phyloP scores from a whole-genome alignment of 2,888 invertebrate species.

The Diarsia rubi region DNA sequence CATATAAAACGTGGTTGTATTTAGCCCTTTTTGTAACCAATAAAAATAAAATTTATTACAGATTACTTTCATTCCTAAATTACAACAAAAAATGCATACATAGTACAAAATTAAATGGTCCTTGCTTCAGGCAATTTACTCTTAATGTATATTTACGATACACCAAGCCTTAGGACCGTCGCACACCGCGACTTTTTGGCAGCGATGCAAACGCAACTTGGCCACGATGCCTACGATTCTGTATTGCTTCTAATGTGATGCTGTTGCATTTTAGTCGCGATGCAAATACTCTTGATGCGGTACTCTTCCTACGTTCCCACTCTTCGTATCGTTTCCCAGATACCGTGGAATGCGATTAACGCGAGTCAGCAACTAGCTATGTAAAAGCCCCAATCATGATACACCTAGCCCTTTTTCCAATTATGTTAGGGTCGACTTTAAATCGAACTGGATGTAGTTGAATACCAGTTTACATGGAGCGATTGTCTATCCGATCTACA shows the following conservation, averaged over 20 bases:
- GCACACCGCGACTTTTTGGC: neutral
- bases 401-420: neutral
- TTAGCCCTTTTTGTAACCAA: neutral
- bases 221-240: neutral
- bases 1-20: too few relatives aligned
- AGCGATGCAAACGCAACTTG: neutral
- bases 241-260: neutral
- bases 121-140: conserved; percentile 56
- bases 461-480: neutral
- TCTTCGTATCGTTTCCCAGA: neutral
- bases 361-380: neutral
- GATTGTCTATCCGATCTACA: neutral
- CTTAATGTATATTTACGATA: conserved; percentile 66
- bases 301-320: neutral
- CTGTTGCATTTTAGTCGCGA: neutral
- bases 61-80: conserved; percentile 21
- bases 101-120: conserved; percentile 42
- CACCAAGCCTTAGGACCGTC: conserved; percentile 13
- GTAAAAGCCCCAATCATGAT: neutral
- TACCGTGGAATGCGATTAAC: neutral
- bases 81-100: conserved; percentile 29
- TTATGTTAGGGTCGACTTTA: neutral
- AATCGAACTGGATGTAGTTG: neutral
- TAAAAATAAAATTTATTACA: conserved; percentile 11
- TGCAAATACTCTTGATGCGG: neutral